These are phyloP conservation scores for Acanthisitta chloris DNA, from an alignment of 2,113 vertebrate species.

Conservation along the genomic window DNA sequence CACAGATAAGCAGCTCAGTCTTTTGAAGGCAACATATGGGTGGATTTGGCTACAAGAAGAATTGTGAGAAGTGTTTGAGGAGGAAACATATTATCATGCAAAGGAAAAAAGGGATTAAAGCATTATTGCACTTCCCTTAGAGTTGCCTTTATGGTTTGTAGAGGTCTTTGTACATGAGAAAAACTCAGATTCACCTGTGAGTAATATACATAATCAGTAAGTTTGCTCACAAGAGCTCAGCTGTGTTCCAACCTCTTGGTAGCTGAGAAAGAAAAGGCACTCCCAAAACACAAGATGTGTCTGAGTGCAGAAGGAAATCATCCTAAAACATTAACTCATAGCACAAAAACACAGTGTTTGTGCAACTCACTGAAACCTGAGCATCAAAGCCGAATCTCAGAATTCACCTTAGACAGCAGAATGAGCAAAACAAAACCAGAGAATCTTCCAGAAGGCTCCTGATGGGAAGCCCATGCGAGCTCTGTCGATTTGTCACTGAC, in stretches of 20 bases:
- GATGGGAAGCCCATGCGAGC: fast-evolving
- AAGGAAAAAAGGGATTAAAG: neutral
- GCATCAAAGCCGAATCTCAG: neutral
- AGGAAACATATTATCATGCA: neutral
- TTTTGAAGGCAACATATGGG: neutral
- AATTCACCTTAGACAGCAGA: fast-evolving
- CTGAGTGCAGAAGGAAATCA: neutral
- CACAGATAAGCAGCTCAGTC: neutral
- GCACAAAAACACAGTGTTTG: neutral
- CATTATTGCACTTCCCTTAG: neutral
- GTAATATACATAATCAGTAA: neutral
- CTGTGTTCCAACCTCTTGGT: fast-evolving
- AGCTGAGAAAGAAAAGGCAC: neutral
- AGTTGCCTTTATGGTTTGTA: neutral
- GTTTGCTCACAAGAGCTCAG: neutral
- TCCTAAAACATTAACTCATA: neutral
- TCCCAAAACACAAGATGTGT: neutral
- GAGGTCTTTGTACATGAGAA: neutral
- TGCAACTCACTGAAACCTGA: neutral
- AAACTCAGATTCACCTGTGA: neutral
- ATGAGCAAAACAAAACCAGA: neutral
- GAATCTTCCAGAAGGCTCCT: neutral
- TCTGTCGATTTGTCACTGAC: neutral
- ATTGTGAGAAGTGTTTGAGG: neutral
- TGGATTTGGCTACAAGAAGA: neutral